Evolutionary conservation across 2,113 vertebrate genomes (phyloP).

Genomic region (Antigone vipio): DNA sequence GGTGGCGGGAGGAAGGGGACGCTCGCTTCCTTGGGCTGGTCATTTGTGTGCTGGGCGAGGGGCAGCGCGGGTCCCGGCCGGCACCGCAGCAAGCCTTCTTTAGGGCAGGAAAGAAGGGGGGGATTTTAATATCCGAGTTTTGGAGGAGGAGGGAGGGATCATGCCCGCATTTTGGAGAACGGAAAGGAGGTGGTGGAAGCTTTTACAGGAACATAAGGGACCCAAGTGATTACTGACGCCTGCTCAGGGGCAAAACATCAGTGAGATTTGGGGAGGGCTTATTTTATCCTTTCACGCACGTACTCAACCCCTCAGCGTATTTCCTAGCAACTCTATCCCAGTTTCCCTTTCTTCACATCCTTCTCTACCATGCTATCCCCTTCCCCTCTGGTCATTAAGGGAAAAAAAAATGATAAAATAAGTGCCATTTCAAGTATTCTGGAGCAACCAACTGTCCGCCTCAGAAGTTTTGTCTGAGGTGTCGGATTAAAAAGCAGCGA

Average conservation of each 20-base stretch:
- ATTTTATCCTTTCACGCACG: background rate
- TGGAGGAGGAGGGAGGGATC: background rate
- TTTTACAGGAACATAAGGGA: background rate
- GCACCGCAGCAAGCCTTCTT: background rate
- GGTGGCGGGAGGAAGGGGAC: background rate
- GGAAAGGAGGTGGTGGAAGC: background rate
- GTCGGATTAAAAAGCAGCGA: background rate
- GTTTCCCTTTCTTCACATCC: background rate
- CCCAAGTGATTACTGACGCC: background rate
- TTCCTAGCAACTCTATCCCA: background rate
- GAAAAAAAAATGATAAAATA: background rate
- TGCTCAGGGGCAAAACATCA: background rate
- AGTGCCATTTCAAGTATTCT: slow-evolving; percentile 6
- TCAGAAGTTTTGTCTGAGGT: background rate
- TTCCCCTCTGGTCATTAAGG: background rate
- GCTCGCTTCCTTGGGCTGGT: background rate
- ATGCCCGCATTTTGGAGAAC: background rate
- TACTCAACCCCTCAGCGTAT: background rate
- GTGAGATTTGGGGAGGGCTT: background rate
- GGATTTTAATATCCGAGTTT: background rate
- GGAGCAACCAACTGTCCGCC: background rate
- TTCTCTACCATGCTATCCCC: background rate
- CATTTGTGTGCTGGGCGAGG: background rate
- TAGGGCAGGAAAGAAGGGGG: background rate
- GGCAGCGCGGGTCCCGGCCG: background rate